Base-by-base conservation (phyloP, 2,797 vertebrate species). In the Euphonia xanthogaster region DNA sequence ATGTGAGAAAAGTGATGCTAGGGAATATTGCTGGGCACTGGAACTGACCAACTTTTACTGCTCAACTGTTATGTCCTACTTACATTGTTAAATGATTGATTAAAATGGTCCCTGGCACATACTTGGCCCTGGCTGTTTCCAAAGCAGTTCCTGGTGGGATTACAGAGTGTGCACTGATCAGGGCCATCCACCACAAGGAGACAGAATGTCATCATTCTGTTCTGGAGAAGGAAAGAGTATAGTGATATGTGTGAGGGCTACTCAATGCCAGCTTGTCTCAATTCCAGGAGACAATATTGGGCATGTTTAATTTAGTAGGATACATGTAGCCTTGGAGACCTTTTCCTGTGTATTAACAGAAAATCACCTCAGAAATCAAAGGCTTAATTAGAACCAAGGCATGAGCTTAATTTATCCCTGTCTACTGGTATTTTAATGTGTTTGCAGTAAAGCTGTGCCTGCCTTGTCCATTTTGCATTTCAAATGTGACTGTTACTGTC, bases 341-440 rank as follows among this genome's bases (percentile, higher is more conserved):
- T 87, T 94, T 94, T 65, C 65, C 24, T 67, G 63, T 93, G 53
- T 76, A 79, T 93, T 92, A 90, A 54, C 55, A 89, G 76, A 76
- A 90, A 95, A 92, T 86, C 70, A 84, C 60, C 80, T 78, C 57
- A 82, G 45, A 94, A 94, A 95, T 94, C 83, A 90, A 86, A 87
- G 44, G 14, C 71, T 84, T 95, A 93, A 92, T 94, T 93, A 94
- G 88, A 92, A 76, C 30, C 13, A 70, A 89, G 57, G 18, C 62
- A 44, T 61, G 79, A 76, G 51, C 60, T 87, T 82, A 90, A 92
- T 88, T 85, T 90, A 76, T 86, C 33, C 24, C 45, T 79, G 53
- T 82, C 84, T 76, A 53, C 40, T 55, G 53, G 18, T 67, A 70
- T 63, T 85, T 79, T 44, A 82, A 90, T 76, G 33, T 60, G 10